phyloP scores from a whole-genome alignment of 2,797 vertebrate species.

The Eospalax fontanierii region DNA sequence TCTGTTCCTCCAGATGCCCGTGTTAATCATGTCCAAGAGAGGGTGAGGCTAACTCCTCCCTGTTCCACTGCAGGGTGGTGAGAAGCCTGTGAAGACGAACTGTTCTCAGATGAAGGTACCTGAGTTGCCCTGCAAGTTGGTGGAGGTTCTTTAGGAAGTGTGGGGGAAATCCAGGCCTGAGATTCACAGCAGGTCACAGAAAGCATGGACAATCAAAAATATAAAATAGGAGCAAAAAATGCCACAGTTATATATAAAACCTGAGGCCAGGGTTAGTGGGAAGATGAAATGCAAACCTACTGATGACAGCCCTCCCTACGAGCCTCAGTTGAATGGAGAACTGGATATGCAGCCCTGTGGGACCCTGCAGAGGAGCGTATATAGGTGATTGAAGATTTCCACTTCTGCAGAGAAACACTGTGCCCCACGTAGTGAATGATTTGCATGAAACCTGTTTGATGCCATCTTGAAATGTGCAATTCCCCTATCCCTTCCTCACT shows the following conservation, averaged over 20 bases:
- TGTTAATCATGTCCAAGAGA: background rate
- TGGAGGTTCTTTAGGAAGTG: background rate
- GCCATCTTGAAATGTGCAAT: background rate
- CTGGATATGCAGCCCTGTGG: too few species aligned
- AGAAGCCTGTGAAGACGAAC: background rate
- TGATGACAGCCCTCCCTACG: accelerated
- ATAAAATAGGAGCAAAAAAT: background rate
- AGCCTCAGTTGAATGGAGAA: background rate
- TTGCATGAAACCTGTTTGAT: background rate
- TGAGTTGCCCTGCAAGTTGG: too few species aligned
- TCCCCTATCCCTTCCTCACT: too few species aligned
- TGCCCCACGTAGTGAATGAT: too few species aligned
- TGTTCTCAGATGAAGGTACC: background rate
- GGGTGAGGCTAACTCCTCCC: accelerated
- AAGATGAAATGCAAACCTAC: background rate
- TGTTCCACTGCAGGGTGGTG: accelerated
- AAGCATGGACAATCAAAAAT: background rate
- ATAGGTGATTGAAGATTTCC: accelerated
- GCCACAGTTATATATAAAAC: background rate
- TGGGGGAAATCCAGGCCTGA: background rate
- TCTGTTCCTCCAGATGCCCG: background rate
- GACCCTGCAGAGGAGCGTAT: accelerated
- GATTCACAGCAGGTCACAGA: background rate
- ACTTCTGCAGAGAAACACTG: too few species aligned
- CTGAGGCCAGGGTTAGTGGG: too few species aligned